Conservation (phyloP, 2,113 vertebrate genomes). For the Thomomys bottae region DNA sequence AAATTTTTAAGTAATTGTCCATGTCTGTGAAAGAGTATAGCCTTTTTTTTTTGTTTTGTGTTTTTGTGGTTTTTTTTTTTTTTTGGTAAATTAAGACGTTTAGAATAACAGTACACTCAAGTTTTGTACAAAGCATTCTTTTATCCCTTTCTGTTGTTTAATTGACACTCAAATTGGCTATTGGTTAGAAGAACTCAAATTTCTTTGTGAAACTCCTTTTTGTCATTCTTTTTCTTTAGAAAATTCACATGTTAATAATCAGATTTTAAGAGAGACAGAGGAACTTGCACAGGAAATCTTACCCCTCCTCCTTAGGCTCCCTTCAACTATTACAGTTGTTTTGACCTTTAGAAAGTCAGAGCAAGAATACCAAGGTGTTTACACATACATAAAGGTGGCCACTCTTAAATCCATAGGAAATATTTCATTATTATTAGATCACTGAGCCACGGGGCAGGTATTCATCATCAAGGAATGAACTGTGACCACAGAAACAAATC, state of each 20-base stretch:
- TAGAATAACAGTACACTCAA: constrained; percentile 33
- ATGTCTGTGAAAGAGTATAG: constrained; percentile 29
- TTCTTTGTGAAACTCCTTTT: constrained; percentile 54
- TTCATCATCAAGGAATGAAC: constrained; percentile 85
- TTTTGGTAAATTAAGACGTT: background rate
- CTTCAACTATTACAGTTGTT: constrained; percentile 58
- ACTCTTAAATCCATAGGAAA: constrained; percentile 82
- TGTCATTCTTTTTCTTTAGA: constrained; percentile 31
- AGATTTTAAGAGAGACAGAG: constrained; percentile 3
- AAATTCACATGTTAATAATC: constrained; percentile 11
- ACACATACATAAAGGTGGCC: constrained; percentile 72
- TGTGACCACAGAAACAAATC: constrained; percentile 83
- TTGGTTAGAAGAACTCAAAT: constrained; percentile 25
- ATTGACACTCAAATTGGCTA: background rate
- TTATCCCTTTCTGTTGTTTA: constrained; percentile 34
- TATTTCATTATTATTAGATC: constrained; percentile 81
- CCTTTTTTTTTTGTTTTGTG: background rate
- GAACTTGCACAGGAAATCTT: constrained; percentile 20
- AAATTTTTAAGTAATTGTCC: constrained; percentile 39
- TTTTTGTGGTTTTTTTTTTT: background rate
- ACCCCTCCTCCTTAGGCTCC: constrained; percentile 31
- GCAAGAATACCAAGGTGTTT: constrained; percentile 79
- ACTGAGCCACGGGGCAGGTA: constrained; percentile 74
- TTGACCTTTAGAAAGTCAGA: constrained; percentile 79
- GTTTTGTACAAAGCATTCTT: background rate